A percentile compares a stretch with the other conserved stretches of the same genome.
These are phyloP conservation scores for Sebastes diaconus DNA, from an alignment of 2,797 vertebrate species.

Conservation along the genomic window DNA sequence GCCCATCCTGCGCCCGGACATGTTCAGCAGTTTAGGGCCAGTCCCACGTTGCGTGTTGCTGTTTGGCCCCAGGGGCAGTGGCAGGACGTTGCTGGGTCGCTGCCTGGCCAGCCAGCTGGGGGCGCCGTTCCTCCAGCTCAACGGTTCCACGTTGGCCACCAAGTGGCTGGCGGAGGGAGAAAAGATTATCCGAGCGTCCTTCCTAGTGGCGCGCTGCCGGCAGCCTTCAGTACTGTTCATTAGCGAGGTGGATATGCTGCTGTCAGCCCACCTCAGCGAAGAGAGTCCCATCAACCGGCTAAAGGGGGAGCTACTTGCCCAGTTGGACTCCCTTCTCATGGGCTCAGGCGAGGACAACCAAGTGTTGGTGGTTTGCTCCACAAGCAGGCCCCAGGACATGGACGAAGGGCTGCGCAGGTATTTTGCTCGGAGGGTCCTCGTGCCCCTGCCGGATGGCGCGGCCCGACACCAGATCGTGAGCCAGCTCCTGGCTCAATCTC, in stretches of 20 bases:
- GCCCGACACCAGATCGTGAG: slow-evolving; percentile 97
- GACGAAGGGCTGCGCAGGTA: slow-evolving; percentile 96
- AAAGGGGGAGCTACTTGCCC: slow-evolving; percentile 95
- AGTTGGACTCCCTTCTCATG: slow-evolving; percentile 93
- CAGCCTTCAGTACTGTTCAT: slow-evolving; percentile 97
- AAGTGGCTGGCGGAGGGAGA: slow-evolving; percentile 97
- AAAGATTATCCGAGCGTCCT: slow-evolving; percentile 94
- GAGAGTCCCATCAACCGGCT: slow-evolving; percentile 94
- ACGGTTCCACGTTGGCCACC: slow-evolving; percentile 91
- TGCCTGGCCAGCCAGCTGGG: slow-evolving; percentile 97
- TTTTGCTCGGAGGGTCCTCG: slow-evolving; percentile 96
- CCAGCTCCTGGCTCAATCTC: slow-evolving; percentile 95
- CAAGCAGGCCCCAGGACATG: slow-evolving; percentile 98
- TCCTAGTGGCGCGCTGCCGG: slow-evolving; percentile 95
- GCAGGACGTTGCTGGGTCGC: slow-evolving; percentile 94
- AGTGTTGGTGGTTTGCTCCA: slow-evolving; percentile 95
- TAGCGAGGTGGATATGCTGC: slow-evolving; percentile 95
- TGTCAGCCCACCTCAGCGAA: slow-evolving; percentile 90
- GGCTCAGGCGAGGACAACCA: slow-evolving; percentile 91
- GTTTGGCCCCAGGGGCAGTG: slow-evolving; percentile 96
- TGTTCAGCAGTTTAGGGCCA: slow-evolving; percentile 92
- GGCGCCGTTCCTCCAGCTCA: slow-evolving; percentile 93
- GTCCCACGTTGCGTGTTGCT: slow-evolving; percentile 94
- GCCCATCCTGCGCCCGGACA: slow-evolving; percentile 96
- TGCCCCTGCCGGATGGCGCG: slow-evolving; percentile 93